Evolutionary conservation across 1,140 invertebrate species (phyloP).

Genomic region (Polypedilum pembai): DNA sequence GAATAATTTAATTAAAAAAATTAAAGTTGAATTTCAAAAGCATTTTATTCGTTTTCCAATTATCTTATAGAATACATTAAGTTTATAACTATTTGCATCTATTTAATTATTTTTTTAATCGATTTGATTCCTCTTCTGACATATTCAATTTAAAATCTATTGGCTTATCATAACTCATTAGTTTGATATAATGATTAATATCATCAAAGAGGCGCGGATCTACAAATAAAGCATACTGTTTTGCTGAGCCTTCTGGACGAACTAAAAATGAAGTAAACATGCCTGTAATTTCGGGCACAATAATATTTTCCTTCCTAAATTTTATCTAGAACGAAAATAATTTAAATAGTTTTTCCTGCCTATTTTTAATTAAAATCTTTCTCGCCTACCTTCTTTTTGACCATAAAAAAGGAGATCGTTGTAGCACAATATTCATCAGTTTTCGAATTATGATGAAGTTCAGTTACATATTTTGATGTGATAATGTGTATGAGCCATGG

Average conservation of each 20-base stretch:
- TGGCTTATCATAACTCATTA: constrained; percentile 88
- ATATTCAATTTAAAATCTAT: constrained; percentile 61
- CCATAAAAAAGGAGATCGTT: constrained; percentile 58
- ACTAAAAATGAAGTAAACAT: constrained; percentile 71
- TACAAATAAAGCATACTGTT: constrained; percentile 59
- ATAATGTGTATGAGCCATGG: constrained; percentile 74
- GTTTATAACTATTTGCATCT: too few relatives aligned
- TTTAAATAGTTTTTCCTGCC: neutral
- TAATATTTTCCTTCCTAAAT: constrained; percentile 68
- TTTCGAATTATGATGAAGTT: constrained; percentile 60
- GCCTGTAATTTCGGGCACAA: constrained; percentile 66
- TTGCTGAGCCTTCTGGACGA: constrained; percentile 46
- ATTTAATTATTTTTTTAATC: too few relatives aligned
- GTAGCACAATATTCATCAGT: constrained; percentile 61
- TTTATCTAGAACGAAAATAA: constrained; percentile 52
- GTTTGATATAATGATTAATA: constrained; percentile 63
- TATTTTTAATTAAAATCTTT: neutral
- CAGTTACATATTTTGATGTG: constrained; percentile 77
- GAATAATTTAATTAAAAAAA: too few relatives aligned
- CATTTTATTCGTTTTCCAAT: too few relatives aligned
- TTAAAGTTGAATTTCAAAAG: too few relatives aligned
- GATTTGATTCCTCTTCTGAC: constrained; percentile 33
- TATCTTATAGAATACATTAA: too few relatives aligned
- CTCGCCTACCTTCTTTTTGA: constrained; percentile 51
- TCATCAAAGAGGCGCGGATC: constrained; percentile 61